Conservation (phyloP, 2,113 vertebrate genomes). For the Puntigrus tetrazona region DNA sequence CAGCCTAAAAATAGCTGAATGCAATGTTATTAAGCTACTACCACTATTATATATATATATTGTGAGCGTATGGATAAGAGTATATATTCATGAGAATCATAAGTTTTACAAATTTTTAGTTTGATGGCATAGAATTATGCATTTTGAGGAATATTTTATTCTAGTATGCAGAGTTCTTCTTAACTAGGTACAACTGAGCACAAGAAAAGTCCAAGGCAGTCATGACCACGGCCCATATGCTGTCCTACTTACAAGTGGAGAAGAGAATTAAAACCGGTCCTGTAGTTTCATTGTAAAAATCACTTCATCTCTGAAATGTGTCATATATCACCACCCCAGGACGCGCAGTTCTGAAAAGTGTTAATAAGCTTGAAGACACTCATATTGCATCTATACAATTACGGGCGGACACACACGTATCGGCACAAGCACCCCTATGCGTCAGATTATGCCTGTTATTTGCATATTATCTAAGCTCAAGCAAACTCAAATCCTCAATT, state of each 20-base stretch:
- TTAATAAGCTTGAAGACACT: neutral
- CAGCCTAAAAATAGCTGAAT: neutral
- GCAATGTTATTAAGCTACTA: neutral
- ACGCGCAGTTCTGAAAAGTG: neutral
- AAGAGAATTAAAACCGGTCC: neutral
- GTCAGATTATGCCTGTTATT: neutral
- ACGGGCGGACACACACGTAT: neutral
- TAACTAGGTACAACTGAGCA: neutral
- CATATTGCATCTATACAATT: neutral
- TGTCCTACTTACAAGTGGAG: constrained; percentile 13
- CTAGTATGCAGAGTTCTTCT: neutral
- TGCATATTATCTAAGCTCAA: neutral
- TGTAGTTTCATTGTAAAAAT: constrained; percentile 18
- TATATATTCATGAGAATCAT: neutral
- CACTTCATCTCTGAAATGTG: neutral
- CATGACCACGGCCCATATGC: neutral
- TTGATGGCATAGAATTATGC: neutral
- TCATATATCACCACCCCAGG: neutral
- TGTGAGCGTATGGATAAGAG: too few relatives aligned
- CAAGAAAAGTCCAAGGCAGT: constrained; percentile 11
- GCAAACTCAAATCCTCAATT: neutral
- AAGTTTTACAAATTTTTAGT: neutral
- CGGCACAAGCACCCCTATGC: neutral
- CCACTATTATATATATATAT: neutral
- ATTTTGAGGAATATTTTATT: neutral